Evolutionary conservation across 2,888 invertebrate genomes (phyloP), one percentile per base, ranked within the genome.

Genomic region (Drosophila paracracens): DNA sequence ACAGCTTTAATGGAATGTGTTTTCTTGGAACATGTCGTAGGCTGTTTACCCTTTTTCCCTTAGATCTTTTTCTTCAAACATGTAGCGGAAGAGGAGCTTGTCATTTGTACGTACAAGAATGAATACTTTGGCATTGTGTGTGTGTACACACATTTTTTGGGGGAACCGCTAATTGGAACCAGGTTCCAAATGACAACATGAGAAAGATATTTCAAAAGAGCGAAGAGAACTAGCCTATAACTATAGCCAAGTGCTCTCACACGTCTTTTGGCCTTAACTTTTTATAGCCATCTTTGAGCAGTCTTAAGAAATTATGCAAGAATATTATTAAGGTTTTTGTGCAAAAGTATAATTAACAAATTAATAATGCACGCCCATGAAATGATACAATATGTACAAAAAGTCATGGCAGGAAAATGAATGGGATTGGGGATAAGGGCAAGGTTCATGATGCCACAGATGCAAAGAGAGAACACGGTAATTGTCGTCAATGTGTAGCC

Each of bases 21-120:
- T 75, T 79, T 81, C 79, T 56, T 70, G 54, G 79, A 79, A 79
- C 48, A 48, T 80, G 59, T 62, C 57, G 43, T 73, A 46, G 52
- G 27, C 36, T 59, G 50, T 51, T 40, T 52, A 33, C 59, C 62
- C 38, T 63, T 60, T 63, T 60, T 48, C 11, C 48, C 35, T 43
- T 43, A 53, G 36, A 33, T 54, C 66, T 64, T 59, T 35, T 36
- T 36, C 11, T 36, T 36, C 11, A 57, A 74, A 70, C 82, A 75
- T 70, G 76, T 48, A 82, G 58, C 83, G 76, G 72, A 43, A 43
- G 43, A 43, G 43, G 43, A 43, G 43, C 43, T 21, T 43, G 43
- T 43, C 21, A 43, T 21, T 43, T 43, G 21, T 43, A 11, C 43
- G 21, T 11, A 11, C 11, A 79, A 72, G 79, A 82, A 63, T 31